These are phyloP conservation scores for Pteronotus mesoamericanus DNA, from an alignment of 2,797 vertebrate genomes.

Conservation along the genomic window DNA sequence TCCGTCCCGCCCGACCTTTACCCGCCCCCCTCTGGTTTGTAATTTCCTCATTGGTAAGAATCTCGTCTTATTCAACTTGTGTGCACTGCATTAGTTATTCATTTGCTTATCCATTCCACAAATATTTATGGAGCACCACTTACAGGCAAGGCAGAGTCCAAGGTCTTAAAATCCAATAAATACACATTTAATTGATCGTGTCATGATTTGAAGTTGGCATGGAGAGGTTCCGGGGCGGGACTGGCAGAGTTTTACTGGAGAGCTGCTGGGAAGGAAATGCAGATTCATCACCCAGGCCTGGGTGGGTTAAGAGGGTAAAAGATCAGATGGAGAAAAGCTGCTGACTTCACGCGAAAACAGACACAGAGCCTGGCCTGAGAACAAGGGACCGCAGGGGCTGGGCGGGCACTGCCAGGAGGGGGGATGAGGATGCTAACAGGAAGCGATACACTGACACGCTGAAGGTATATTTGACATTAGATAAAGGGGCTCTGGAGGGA, in stretches of 20 bases:
- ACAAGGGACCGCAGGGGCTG: neutral
- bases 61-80: neutral
- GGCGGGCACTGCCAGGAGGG: neutral
- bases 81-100: neutral
- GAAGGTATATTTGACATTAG: neutral
- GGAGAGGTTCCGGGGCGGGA: neutral
- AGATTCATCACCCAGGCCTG: neutral
- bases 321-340: neutral
- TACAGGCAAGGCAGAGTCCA: neutral
- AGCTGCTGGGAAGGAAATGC: neutral
- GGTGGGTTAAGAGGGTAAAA: neutral
- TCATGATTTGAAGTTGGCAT: neutral
- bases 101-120: neutral
- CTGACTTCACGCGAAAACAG: neutral
- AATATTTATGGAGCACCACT: neutral
- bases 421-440: neutral
- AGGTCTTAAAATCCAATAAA: conserved; percentile 1
- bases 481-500: neutral
- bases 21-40: neutral
- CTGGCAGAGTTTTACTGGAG: neutral
- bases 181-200: neutral
- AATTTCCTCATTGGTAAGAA: neutral
- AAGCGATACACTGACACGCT: neutral
- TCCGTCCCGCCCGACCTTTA: neutral
- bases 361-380: neutral